These are phyloP conservation scores for Diachrysia chrysitis DNA, from an alignment of 2,888 invertebrate genomes.

Conservation along the genomic window DNA sequence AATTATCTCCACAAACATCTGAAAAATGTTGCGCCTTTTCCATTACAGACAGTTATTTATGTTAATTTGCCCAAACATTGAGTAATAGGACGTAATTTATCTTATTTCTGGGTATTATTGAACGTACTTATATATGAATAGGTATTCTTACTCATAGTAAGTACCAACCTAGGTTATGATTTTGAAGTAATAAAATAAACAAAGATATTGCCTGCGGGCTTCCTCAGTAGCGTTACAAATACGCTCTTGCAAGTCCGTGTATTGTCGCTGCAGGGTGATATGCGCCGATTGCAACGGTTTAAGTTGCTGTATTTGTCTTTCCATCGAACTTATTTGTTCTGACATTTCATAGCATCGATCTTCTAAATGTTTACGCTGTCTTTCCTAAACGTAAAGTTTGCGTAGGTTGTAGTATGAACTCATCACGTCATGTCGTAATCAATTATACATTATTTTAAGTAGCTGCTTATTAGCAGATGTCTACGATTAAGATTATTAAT, in stretches of 20 bases:
- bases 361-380: slow-evolving; percentile 76
- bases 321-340: slow-evolving; percentile 64
- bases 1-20: no score
- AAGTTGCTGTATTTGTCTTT: slow-evolving; percentile 76
- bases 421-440: not conserved
- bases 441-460: not conserved
- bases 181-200: not conserved
- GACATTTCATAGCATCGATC: slow-evolving; percentile 76
- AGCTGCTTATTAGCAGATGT: no score
- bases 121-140: no score
- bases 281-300: slow-evolving; percentile 73
- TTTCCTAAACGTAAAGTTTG: slow-evolving; percentile 67
- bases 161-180: not conserved
- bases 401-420: slow-evolving; percentile 8
- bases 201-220: slow-evolving; percentile 69
- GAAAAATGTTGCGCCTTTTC: no score
- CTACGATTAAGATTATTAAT: not conserved
- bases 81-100: no score
- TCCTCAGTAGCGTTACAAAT: slow-evolving; percentile 72
- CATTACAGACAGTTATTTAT: no score
- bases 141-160: no score
- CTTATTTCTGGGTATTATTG: no score
- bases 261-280: slow-evolving; percentile 73
- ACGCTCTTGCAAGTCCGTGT: slow-evolving; percentile 75
- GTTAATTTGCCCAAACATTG: no score